A percentile compares a stretch with the other conserved stretches of the same genome.
phyloP scores from a whole-genome alignment of 2,797 vertebrate species.

The Thaleichthys pacificus region DNA sequence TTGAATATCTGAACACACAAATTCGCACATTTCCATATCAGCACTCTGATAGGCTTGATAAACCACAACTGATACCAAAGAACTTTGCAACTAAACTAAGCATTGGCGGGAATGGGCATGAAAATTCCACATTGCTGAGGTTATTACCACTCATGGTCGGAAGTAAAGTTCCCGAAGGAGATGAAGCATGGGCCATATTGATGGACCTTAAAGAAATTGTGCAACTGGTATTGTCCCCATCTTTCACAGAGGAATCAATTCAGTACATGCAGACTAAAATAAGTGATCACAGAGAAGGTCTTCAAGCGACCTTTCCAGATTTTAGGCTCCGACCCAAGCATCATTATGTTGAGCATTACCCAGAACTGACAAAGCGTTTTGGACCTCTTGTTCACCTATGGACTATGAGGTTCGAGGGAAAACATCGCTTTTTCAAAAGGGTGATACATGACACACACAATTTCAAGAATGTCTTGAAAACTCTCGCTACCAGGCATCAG shows the following conservation, averaged over 20 bases:
- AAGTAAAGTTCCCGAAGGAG: constrained; percentile 33
- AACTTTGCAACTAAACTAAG: constrained; percentile 16
- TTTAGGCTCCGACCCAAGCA: constrained; percentile 27
- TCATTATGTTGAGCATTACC: constrained; percentile 31
- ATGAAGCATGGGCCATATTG: constrained; percentile 32
- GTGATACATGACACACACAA: constrained; percentile 22
- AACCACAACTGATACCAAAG: constrained; percentile 24
- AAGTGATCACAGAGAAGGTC: constrained; percentile 33
- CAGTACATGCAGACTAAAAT: constrained; percentile 42
- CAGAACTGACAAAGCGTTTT: constrained; percentile 19
- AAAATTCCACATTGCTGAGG: constrained; percentile 39
- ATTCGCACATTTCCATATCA: constrained; percentile 29
- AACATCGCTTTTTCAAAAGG: constrained; percentile 34
- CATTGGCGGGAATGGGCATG: constrained; percentile 42
- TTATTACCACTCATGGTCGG: constrained; percentile 29
- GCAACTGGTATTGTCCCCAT: constrained; percentile 29
- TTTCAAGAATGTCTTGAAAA: background rate
- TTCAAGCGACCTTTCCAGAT: constrained; percentile 17
- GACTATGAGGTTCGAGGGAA: constrained; percentile 36
- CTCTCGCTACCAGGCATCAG: background rate
- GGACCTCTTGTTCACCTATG: constrained; percentile 33
- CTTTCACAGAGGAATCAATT: constrained; percentile 39
- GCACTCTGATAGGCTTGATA: constrained; percentile 34
- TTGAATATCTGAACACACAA: constrained; percentile 32
- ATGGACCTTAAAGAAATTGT: constrained; percentile 44